Evolutionary conservation across 2,888 invertebrate genomes (phyloP), one percentile per base, ranked within the genome.

Genomic region (Fissipunctia ypsillon): DNA sequence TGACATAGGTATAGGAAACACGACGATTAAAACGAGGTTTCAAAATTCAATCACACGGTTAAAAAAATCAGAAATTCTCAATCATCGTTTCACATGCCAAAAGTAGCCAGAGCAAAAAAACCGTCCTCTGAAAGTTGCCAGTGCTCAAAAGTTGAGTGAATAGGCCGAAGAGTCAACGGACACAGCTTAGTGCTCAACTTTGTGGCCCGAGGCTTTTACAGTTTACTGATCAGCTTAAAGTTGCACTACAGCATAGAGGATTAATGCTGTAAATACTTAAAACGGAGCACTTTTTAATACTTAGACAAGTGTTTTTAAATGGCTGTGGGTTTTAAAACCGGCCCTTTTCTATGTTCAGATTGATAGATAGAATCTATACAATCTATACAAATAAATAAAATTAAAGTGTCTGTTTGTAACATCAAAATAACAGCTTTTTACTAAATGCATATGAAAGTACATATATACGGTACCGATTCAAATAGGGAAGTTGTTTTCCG

Each of bases 101-200:
- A 19, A 65, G 57, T 59, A 19, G 66, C 45, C 25, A 59, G 35
- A 25, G 35, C 7, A 60, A 71, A 73, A 73, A 74, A 67, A 41
- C 0, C 0, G 12, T 22, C 54, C 12, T 52, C 31, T 67, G 6
- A 76, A 84, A 80, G 78, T 87, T 82, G 54, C 72, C 66, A 80
- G 70, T 54, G 73, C 68, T 78, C 68, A 74, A 84, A 86, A 83
- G 74, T 78, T 78, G 57, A 50, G 52, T 70, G 71, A 72, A 76
- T 76, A 81, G 77, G 79, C 79, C 57, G 73, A 73, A 79, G 76
- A 84, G 80, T 86, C 77, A 77, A 83, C 65, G 73, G 66, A 71
- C 75, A 68, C 69, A 59, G 76, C 73, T 82, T 78, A 76, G 60
- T 35, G 45, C 56, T 38, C 60, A 74, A 79, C 81, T 68, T 70